These are phyloP conservation scores for Ormia ochracea DNA, from an alignment of 2,888 invertebrate genomes.

Conservation along the genomic window DNA sequence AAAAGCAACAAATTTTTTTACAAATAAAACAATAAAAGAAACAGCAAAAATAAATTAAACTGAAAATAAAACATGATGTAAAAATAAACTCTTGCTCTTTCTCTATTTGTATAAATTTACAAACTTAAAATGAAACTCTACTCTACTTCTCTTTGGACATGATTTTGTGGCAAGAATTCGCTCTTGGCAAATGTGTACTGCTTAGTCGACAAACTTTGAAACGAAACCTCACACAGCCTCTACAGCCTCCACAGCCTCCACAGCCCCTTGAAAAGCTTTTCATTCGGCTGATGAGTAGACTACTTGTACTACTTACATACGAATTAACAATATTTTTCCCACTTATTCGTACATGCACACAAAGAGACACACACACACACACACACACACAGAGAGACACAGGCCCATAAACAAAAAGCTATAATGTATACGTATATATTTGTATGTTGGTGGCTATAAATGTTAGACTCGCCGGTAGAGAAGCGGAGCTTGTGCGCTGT, in stretches of 20 bases:
- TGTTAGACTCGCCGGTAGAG: slow-evolving; percentile 5
- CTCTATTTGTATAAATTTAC: not conserved
- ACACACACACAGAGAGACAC: not conserved
- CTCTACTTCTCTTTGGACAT: slow-evolving; percentile 4
- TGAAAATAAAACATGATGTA: slow-evolving; percentile 41
- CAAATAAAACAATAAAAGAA: slow-evolving; percentile 6
- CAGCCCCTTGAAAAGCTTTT: not conserved
- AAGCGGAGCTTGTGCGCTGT: slow-evolving; percentile 34
- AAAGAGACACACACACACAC: not conserved
- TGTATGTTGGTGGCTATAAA: not conserved
- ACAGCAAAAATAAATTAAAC: slow-evolving; percentile 44
- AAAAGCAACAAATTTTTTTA: slow-evolving; percentile 5
- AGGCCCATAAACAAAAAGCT: not conserved
- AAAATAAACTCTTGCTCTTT: slow-evolving; percentile 38
- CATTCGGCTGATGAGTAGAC: slow-evolving; percentile 27
- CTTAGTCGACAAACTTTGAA: not conserved
- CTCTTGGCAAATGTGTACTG: slow-evolving; percentile 38
- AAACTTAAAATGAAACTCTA: not conserved
- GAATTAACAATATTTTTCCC: not conserved
- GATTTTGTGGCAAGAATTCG: not conserved
- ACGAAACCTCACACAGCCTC: no score
- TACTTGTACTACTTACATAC: slow-evolving; percentile 51
- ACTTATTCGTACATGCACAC: not conserved
- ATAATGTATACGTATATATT: not conserved
- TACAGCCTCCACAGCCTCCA: no score